phyloP scores from a whole-genome alignment of 2,888 invertebrate species.

The Macaria notata region DNA sequence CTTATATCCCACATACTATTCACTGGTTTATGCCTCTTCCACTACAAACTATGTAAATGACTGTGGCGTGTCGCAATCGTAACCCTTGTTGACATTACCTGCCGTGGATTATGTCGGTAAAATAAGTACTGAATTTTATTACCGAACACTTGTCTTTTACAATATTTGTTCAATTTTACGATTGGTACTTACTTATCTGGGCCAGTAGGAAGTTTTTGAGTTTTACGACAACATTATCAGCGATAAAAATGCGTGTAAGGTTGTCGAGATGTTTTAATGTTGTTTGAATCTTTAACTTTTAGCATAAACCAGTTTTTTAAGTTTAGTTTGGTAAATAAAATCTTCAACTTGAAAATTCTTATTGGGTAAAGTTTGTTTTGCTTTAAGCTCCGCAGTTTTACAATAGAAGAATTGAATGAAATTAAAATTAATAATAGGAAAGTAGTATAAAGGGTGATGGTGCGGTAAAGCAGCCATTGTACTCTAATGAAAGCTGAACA shows the following conservation, averaged over 20 bases:
- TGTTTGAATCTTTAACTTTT: too few species aligned
- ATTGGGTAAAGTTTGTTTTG: background rate
- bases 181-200: background rate
- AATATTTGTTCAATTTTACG: slow-evolving; percentile 38
- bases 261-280: too few species aligned
- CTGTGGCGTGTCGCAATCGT: slow-evolving; percentile 21
- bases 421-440: slow-evolving; percentile 22
- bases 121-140: slow-evolving; percentile 19
- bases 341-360: too few species aligned
- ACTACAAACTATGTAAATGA: slow-evolving; percentile 8
- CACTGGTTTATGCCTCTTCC: background rate
- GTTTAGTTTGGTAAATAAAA: too few species aligned
- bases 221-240: background rate
- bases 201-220: background rate
- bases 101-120: slow-evolving; percentile 10
- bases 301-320: too few species aligned
- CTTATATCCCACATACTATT: background rate
- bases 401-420: slow-evolving; percentile 8
- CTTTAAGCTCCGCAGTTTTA: background rate
- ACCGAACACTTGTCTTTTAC: slow-evolving; percentile 21
- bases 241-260: too few species aligned
- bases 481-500: slow-evolving; percentile 71
- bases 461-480: slow-evolving; percentile 56
- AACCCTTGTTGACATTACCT: slow-evolving; percentile 21
- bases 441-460: slow-evolving; percentile 38